phyloP scores from a whole-genome alignment of 2,113 vertebrate genomes.

The Craseonycteris thonglongyai region DNA sequence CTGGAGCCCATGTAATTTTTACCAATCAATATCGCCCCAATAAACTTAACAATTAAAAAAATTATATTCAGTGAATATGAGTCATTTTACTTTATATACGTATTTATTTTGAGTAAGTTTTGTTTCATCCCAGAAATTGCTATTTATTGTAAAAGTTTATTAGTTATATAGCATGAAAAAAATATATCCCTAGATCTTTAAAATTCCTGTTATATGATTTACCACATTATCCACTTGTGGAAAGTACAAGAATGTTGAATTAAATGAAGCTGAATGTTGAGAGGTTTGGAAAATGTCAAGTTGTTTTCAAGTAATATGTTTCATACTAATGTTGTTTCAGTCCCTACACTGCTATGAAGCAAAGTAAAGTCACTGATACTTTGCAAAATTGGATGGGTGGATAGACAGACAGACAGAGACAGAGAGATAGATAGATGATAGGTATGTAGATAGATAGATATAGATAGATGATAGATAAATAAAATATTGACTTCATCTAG shows the following conservation, averaged over 20 bases:
- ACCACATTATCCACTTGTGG: conserved; percentile 27
- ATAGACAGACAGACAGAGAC: not conserved
- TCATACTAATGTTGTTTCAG: not conserved
- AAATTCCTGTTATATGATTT: conserved; percentile 3
- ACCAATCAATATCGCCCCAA: too few relatives aligned
- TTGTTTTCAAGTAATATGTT: conserved; percentile 54
- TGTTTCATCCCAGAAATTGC: not conserved
- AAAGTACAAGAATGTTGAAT: not conserved
- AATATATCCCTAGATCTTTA: not conserved
- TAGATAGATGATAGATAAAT: too few relatives aligned
- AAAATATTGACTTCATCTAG: not conserved
- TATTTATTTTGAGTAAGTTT: conserved; percentile 18
- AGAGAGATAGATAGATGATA: too few relatives aligned
- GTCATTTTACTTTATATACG: not conserved
- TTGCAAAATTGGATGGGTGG: not conserved
- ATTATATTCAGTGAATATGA: not conserved
- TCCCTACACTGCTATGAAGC: not conserved
- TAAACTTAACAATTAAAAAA: too few relatives aligned
- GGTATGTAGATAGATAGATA: too few relatives aligned
- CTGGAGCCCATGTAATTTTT: too few relatives aligned
- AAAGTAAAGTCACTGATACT: not conserved
- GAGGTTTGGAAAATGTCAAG: conserved; percentile 39
- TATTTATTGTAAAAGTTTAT: not conserved
- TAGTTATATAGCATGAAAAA: not conserved
- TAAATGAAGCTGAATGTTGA: conserved; percentile 5